These are phyloP conservation scores for Plutella xylostella DNA, from an alignment of 2,888 invertebrate genomes.

Conservation along the genomic window DNA sequence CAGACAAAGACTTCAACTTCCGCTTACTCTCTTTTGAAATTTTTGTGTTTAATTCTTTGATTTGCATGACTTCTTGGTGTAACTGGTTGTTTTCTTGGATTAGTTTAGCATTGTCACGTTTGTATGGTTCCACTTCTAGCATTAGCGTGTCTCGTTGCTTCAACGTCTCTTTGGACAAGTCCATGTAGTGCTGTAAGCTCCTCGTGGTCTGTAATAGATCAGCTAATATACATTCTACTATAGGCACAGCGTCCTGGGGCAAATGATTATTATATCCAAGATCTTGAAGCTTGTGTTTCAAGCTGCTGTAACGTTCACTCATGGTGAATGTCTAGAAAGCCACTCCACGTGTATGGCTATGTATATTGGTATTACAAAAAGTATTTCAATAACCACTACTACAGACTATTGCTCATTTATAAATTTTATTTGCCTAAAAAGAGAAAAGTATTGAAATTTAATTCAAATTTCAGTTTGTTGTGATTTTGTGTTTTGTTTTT, in stretches of 20 bases:
- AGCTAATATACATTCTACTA: conserved; percentile 83
- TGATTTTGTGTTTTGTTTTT: too few species aligned
- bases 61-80: conserved; percentile 73
- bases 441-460: too few species aligned
- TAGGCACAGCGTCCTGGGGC: conserved; percentile 79
- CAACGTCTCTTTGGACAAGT: conserved; percentile 76
- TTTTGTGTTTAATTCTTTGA: conserved; percentile 74
- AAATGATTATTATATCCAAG: conserved; percentile 85
- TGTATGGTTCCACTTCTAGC: conserved; percentile 81
- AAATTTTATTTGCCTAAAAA: too few species aligned
- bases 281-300: conserved; percentile 80
- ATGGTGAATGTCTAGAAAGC: conserved; percentile 32
- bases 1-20: conserved; percentile 72
- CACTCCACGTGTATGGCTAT: too few species aligned
- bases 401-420: too few species aligned
- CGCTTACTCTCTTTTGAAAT: conserved; percentile 69
- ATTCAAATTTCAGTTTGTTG: too few species aligned
- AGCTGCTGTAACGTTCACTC: conserved; percentile 54
- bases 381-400: too few species aligned
- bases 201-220: conserved; percentile 91
- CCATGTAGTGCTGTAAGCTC: conserved; percentile 86
- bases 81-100: conserved; percentile 81
- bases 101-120: conserved; percentile 82
- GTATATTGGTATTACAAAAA: too few species aligned
- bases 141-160: conserved; percentile 78